Percentiles rank a stretch among this genome's conserved stretches.
These are phyloP conservation scores for Ips nitidus DNA, from an alignment of 1,140 invertebrate genomes.

Conservation along the genomic window DNA sequence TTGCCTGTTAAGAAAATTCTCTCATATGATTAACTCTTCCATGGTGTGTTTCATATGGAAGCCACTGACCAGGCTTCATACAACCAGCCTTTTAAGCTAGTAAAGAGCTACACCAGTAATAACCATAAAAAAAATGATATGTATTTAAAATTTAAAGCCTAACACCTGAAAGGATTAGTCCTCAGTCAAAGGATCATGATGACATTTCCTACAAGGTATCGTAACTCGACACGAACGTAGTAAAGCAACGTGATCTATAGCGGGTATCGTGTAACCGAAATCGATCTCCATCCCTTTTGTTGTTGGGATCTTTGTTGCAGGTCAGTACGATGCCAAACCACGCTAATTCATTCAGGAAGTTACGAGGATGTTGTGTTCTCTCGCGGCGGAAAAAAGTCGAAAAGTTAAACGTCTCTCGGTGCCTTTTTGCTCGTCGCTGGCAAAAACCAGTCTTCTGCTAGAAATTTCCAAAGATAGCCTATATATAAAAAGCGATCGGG, in stretches of 20 bases:
- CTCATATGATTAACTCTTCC: no score
- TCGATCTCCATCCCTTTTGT: constrained; percentile 8
- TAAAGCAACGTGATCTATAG: constrained; percentile 18
- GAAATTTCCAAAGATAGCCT: no score
- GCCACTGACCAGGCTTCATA: no score
- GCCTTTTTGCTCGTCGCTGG: no score
- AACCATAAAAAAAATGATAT: no score
- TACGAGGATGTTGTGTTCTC: no score
- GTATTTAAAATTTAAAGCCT: not conserved
- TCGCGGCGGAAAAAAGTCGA: no score
- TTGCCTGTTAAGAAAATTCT: no score
- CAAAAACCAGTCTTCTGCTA: no score
- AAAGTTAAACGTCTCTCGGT: no score
- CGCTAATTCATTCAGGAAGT: not conserved
- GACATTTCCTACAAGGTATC: constrained; percentile 21
- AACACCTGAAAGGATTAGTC: constrained; percentile 30
- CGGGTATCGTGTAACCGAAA: constrained; percentile 19
- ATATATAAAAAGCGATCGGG: constrained; percentile 17
- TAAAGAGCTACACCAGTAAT: not conserved
- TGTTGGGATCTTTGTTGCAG: constrained; percentile 4
- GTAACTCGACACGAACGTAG: constrained; percentile 21
- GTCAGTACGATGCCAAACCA: not conserved
- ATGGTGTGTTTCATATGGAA: no score
- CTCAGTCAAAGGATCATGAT: constrained; percentile 9
- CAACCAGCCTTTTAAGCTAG: no score